phyloP scores from a whole-genome alignment of 2,888 invertebrate genomes.

The Ptychoptera albimana region DNA sequence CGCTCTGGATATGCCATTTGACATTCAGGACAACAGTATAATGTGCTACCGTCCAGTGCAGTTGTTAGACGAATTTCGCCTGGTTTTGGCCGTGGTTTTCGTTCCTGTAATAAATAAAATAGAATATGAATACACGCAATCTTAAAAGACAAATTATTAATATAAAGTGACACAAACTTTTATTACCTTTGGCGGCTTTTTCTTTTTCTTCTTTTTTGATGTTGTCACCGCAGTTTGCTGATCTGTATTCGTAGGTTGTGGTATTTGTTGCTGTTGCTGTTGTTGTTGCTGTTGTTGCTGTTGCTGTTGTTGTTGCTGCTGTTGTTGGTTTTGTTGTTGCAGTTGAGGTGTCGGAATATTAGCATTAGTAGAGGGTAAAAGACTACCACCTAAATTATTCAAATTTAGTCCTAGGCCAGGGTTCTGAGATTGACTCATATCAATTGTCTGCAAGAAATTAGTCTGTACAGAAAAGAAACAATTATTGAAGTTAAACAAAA shows the following conservation, averaged over 20 bases:
- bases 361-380: slow-evolving; percentile 5
- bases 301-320: slow-evolving; percentile 16
- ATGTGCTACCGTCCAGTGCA: slow-evolving; percentile 63
- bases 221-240: slow-evolving; percentile 3
- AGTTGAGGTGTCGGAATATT: slow-evolving; percentile 1
- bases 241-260: slow-evolving; percentile 25
- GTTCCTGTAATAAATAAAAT: slow-evolving; percentile 33
- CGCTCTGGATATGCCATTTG: slow-evolving; percentile 81
- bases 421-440: slow-evolving; percentile 11
- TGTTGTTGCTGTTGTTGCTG: slow-evolving; percentile 12
- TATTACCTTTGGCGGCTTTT: slow-evolving; percentile 38
- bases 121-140: background rate
- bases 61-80: slow-evolving; percentile 69
- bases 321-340: slow-evolving; percentile 5
- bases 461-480: background rate
- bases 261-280: slow-evolving; percentile 17
- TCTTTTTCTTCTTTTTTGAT: slow-evolving; percentile 62
- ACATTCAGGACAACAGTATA: slow-evolving; percentile 77
- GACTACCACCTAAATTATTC: slow-evolving; percentile 6
- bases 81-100: slow-evolving; percentile 64
- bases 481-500: background rate
- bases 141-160: background rate
- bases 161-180: background rate
- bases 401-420: slow-evolving; percentile 7
- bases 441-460: slow-evolving; percentile 7